phyloP scores from a whole-genome alignment of 2,113 vertebrate species.

The Sebastes fasciatus region DNA sequence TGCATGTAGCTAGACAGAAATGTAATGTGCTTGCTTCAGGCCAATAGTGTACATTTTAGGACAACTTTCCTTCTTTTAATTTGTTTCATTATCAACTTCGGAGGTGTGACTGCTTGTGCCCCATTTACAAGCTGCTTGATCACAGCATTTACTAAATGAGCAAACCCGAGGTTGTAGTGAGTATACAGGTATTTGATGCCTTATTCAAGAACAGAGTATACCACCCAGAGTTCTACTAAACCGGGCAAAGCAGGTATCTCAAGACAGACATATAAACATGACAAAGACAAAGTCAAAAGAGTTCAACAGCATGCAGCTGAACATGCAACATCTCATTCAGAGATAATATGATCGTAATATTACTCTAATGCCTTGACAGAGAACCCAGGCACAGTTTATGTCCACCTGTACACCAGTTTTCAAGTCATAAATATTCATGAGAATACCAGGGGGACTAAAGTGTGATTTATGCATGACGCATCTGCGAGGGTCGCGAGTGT shows the following conservation, averaged over 20 bases:
- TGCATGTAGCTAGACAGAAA: neutral
- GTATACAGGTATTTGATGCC: neutral
- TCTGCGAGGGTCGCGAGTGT: no score
- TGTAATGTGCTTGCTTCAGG: neutral
- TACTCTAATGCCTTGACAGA: neutral
- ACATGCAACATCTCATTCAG: neutral
- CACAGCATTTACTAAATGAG: neutral
- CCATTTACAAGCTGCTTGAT: neutral
- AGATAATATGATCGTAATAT: neutral
- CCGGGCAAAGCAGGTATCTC: neutral
- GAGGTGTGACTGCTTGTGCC: neutral
- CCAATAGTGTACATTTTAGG: neutral
- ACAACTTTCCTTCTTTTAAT: neutral
- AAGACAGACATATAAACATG: neutral
- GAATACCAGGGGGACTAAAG: no score
- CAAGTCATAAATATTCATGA: no score
- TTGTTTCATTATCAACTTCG: neutral
- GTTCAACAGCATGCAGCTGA: neutral
- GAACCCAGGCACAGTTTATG: neutral
- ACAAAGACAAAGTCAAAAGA: neutral
- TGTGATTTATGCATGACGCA: no score
- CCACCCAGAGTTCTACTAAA: neutral
- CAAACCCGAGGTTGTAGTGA: neutral
- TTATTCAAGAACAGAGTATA: neutral
- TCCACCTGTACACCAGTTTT: no score